Conservation (phyloP, 37 sponge, comb jelly and placozoan genomes). For the Ianthella basta region DNA sequence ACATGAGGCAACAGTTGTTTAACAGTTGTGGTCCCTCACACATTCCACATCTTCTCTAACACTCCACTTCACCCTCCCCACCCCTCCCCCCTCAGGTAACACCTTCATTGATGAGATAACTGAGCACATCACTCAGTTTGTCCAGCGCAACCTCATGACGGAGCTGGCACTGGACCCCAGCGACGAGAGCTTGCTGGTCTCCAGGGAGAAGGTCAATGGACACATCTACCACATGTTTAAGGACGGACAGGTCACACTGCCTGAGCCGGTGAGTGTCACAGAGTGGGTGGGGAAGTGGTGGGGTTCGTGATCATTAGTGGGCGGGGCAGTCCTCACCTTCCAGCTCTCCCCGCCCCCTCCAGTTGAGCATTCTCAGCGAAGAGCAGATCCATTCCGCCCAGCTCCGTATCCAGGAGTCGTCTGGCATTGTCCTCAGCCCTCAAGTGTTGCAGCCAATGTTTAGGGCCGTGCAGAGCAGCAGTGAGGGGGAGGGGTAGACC, state of each 20-base stretch:
- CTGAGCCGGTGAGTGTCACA: conserved; percentile 35
- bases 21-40: no score
- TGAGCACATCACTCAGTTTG: conserved; percentile 41
- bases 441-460: conserved; percentile 29
- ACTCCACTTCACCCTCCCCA: no score
- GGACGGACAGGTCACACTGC: conserved; percentile 37
- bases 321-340: background rate
- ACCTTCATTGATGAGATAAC: conserved; percentile 48
- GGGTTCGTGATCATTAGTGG: no score
- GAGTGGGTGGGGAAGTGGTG: no score
- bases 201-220: conserved; percentile 58
- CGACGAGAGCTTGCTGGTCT: conserved; percentile 46
- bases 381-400: conserved; percentile 16
- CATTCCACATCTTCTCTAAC: no score
- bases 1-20: no score
- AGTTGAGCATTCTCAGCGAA: conserved; percentile 13
- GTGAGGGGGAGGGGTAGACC: conserved; percentile 1
- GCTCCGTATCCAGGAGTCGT: conserved; percentile 12
- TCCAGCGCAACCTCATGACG: conserved; percentile 30
- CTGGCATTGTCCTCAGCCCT: conserved; percentile 31
- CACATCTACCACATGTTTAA: conserved; percentile 81
- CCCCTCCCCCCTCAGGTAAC: conserved; percentile 42
- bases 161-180: conserved; percentile 40
- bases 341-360: background rate
- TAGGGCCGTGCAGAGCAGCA: background rate